These are phyloP conservation scores for Amphibalanus amphitrite DNA, from an alignment of 1,140 invertebrate genomes.

Conservation along the genomic window DNA sequence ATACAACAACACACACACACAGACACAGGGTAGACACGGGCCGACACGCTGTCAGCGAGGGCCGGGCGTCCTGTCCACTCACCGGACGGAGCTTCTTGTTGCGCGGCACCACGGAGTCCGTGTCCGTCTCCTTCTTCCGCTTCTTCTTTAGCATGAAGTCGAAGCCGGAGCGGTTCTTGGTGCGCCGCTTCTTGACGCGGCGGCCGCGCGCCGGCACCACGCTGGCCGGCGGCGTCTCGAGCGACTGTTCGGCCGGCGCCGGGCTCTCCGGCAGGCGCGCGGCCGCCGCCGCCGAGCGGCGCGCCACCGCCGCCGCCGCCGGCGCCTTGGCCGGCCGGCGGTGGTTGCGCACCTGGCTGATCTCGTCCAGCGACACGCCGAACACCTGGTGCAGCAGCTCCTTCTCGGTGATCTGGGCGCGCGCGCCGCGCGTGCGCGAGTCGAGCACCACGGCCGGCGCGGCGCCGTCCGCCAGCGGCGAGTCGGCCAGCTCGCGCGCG, in stretches of 20 bases:
- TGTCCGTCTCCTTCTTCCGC: slow-evolving; percentile 10
- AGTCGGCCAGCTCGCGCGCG: not conserved
- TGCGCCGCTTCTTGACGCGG: slow-evolving; percentile 12
- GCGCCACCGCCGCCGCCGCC: not conserved
- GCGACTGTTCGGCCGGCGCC: not conserved
- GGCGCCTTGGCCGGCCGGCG: not conserved
- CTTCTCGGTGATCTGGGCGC: not conserved
- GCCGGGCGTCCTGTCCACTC: no score
- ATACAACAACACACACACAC: no score
- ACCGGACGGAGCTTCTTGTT: not conserved
- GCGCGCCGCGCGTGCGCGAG: not conserved
- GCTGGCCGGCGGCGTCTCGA: not conserved
- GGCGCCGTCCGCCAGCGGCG: not conserved
- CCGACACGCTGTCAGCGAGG: no score
- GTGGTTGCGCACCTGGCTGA: not conserved
- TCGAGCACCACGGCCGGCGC: not conserved
- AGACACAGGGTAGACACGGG: no score
- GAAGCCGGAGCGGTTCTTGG: slow-evolving; percentile 51
- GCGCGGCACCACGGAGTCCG: not conserved
- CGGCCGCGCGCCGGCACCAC: not conserved
- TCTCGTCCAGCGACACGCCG: not conserved
- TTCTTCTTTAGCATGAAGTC: slow-evolving; percentile 80
- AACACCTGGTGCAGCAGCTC: not conserved
- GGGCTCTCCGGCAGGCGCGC: not conserved
- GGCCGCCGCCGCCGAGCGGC: not conserved